Conservation (phyloP, 2,797 vertebrate genomes). For the Enteromius paludinosus region DNA sequence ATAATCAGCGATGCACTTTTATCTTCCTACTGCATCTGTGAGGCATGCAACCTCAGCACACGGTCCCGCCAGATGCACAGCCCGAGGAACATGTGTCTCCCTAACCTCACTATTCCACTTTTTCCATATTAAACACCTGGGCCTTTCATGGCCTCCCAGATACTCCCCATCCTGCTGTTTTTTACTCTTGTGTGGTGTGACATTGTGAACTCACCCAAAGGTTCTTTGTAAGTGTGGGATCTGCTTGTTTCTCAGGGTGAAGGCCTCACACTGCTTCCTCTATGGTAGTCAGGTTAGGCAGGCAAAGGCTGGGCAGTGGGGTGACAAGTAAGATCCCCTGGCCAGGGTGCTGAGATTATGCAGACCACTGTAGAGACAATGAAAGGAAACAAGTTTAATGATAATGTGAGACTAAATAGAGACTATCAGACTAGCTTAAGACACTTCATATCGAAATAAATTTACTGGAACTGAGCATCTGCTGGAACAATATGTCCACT, state of each 20-base stretch:
- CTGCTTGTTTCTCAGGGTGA: slow-evolving; percentile 5
- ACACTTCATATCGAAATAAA: slow-evolving; percentile 34
- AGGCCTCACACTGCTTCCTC: background rate
- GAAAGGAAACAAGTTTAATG: slow-evolving; percentile 9
- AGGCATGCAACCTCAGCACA: slow-evolving; percentile 32
- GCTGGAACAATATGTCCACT: slow-evolving; percentile 39
- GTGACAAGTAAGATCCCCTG: slow-evolving; percentile 49
- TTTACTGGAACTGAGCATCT: slow-evolving; percentile 43
- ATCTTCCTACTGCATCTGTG: slow-evolving; percentile 50
- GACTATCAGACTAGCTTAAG: background rate
- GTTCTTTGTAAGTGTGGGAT: background rate
- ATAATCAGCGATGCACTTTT: slow-evolving; percentile 50
- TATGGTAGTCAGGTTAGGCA: slow-evolving; percentile 1
- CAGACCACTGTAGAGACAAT: slow-evolving; percentile 59
- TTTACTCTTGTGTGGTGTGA: slow-evolving; percentile 21
- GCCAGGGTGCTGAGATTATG: slow-evolving; percentile 58
- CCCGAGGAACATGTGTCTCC: slow-evolving; percentile 43
- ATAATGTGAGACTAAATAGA: slow-evolving; percentile 5
- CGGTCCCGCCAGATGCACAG: slow-evolving; percentile 39
- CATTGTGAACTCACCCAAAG: slow-evolving; percentile 54
- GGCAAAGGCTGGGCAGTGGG: slow-evolving; percentile 22
- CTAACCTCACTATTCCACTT: slow-evolving; percentile 3
- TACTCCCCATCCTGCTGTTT: slow-evolving; percentile 10
- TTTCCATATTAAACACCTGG: slow-evolving; percentile 37
- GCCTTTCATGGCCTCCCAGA: slow-evolving; percentile 4